Evolutionary conservation across 1,140 invertebrate species (phyloP), one percentile per base, ranked within the genome.

Genomic region (Drosophila saltans): DNA sequence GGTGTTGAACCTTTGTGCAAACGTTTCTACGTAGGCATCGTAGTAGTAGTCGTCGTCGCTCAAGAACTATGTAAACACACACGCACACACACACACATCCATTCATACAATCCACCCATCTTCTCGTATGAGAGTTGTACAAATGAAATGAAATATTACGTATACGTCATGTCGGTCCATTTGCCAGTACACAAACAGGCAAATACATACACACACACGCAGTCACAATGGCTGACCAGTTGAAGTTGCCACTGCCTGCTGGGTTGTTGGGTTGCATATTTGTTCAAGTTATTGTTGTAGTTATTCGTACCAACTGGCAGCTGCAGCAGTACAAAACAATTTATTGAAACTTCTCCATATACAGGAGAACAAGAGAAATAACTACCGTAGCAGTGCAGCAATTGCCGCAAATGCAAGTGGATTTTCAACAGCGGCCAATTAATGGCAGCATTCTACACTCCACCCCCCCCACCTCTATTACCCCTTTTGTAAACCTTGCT

Each of bases 81-180:
- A 59, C 43, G 69, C 43, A 28, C 69, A 43, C 43, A n/a, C 67
- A 8, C 62, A 36, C 6, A 36, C 33, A 36, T 30, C 2, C 28
- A 30, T 4, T 30, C 33, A 36, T 36, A 36, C 45, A n/a, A 43
- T 9, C 28, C 40, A 55, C 9, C 16, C 8, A 30, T 9, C 43
- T 52, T 5, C 36, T 41, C 55, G 72, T 71, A 55, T 65, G 63
- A 63, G 74, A 61, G 78, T 83, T 72, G 80, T 69, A 55, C 75
- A 86, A 82, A 82, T 79, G 79, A 86, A 88, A 88, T 88, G 84
- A 88, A 89, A 88, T 88, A 88, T 88, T 80, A 80, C 80, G 83
- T 88, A 80, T 84, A 88, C 83, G 83, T 78, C 84, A 89, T 70
- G 63, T 71, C 75, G 83, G 81, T 78, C 82, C 81, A 86, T 81